Conservation (phyloP, 2,113 vertebrate species). For the Alouatta palliata region DNA sequence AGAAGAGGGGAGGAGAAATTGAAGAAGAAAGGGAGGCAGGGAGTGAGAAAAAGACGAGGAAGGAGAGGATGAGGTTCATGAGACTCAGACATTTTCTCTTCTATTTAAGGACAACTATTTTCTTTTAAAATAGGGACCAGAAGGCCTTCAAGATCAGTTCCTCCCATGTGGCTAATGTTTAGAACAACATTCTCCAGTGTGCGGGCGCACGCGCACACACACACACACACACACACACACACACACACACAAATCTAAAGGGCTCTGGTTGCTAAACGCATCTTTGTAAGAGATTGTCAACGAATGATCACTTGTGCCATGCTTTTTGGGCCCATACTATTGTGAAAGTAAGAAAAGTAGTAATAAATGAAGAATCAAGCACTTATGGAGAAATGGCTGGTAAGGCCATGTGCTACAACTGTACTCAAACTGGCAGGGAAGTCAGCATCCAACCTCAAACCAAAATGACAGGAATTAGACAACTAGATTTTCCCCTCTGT, state of each 20-base stretch:
- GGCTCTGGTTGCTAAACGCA: neutral
- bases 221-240: too few relatives aligned
- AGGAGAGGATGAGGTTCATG: neutral
- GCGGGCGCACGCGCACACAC: too few relatives aligned
- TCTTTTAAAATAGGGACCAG: neutral
- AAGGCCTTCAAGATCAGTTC: neutral
- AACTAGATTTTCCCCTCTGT: neutral
- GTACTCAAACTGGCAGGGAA: neutral
- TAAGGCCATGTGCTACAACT: accelerated
- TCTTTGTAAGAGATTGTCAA: neutral
- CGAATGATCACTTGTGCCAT: neutral
- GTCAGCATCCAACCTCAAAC: neutral
- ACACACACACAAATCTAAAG: neutral
- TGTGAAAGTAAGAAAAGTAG: neutral
- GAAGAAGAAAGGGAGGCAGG: neutral
- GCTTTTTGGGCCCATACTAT: neutral
- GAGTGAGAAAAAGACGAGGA: neutral
- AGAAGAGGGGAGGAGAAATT: neutral
- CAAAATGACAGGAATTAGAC: neutral
- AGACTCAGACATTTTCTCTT: neutral
- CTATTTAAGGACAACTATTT: neutral
- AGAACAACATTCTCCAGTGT: too few relatives aligned
- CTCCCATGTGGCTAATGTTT: neutral
- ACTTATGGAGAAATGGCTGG: neutral
- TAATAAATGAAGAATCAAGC: neutral